Evolutionary conservation across 2,113 vertebrate genomes (phyloP).

Genomic region (Mustela lutreola): DNA sequence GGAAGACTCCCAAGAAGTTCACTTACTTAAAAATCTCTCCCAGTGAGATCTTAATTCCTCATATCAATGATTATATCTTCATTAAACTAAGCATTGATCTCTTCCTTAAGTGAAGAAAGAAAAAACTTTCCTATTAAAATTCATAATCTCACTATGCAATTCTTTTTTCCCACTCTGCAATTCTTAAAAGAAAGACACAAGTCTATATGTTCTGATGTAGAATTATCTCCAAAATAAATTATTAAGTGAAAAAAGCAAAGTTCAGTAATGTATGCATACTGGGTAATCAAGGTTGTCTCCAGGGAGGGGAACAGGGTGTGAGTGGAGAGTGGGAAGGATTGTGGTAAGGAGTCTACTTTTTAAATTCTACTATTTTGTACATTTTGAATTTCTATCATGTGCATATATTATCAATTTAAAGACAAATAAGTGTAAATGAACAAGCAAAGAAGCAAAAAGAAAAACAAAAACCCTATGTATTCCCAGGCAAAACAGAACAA

Average conservation of each 20-base stretch:
- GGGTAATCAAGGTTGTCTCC: background rate
- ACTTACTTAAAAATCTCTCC: constrained; percentile 23
- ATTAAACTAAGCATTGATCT: background rate
- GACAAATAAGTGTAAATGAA: constrained; percentile 5
- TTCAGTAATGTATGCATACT: background rate
- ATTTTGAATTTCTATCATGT: constrained; percentile 33
- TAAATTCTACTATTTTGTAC: background rate
- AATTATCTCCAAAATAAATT: constrained; percentile 31
- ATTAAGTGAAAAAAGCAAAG: constrained; percentile 32
- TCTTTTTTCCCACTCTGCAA: background rate
- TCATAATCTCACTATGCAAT: background rate
- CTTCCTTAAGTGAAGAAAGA: constrained; percentile 28
- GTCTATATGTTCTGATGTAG: background rate
- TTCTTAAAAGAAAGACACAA: background rate
- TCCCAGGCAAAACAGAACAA: constrained; percentile 41
- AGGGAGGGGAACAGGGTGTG: background rate
- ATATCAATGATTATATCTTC: background rate
- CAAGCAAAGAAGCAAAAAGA: constrained; percentile 50
- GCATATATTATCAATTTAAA: constrained; percentile 48
- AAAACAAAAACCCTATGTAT: background rate
- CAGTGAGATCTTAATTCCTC: constrained; percentile 17
- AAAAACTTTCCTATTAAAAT: constrained; percentile 48
- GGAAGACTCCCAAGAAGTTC: constrained; percentile 32
- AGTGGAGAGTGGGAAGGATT: too few species aligned
- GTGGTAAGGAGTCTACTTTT: background rate